Base-by-base conservation (phyloP, 2,797 vertebrate genomes). In the Acrocephalus scirpaceus region DNA sequence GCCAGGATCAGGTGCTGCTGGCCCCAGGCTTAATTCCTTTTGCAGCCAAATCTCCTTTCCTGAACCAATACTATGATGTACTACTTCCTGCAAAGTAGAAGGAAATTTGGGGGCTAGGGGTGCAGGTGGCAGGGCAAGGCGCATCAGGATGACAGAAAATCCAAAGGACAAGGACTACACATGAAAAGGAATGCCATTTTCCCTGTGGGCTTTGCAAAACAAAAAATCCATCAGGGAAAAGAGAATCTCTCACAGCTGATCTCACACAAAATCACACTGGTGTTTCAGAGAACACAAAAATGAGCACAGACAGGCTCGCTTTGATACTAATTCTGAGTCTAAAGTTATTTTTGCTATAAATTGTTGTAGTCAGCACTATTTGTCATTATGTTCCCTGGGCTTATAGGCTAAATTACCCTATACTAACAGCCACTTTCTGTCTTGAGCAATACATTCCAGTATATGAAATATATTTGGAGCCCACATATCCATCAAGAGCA, bases 261-360 rank as follows among this genome's bases (percentile, higher is more conserved):
- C 78, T 66, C 40, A 67, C 78, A 62, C 51, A 42, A 54, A 94
- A 70, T 44, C 69, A 61, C 4, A 2, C 34, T 47, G 42, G 27
- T 72, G 21, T 23, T 86, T 54, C 62, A 65, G 73, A 94, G 61
- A 86, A 79, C 57, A 77, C 53, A 48, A 38, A 94, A 87, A 47
- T 16, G 38, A 82, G 64, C 14, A 81, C 64, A 88, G 62, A 54
- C 19, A 71, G 50, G 25, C 60, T 88, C 36, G 6, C n/a, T 83
- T 47, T 48, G 62, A 36, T 91, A 87, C 21, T 38, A 45, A 64
- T 53, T 32, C 64, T 67, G 58, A 91, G 69, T 7, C 71, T 32
- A 42, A 80, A 92, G 66, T 75, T 92, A 56, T 73, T 95, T 95
- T 94, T 95, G 62, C 62, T 73, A 7, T 66, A 62, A 88, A 67